These are phyloP conservation scores for Sternarchorhynchus goeldii DNA, from an alignment of 2,797 vertebrate species.

Conservation along the genomic window DNA sequence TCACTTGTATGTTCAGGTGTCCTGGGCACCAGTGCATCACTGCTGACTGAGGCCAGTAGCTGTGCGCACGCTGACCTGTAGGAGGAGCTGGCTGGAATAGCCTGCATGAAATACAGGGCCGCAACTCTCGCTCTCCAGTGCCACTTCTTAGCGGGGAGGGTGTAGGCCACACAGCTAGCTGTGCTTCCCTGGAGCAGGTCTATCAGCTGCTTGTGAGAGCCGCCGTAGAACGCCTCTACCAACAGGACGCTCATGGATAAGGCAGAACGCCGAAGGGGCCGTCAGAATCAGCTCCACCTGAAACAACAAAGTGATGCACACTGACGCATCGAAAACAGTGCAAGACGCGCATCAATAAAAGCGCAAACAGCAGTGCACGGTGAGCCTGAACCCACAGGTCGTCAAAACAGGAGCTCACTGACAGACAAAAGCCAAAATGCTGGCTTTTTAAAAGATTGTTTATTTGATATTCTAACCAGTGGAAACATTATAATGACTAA, in stretches of 20 bases:
- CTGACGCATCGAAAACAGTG: too few species aligned
- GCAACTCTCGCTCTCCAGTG: conserved; percentile 92
- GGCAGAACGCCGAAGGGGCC: too few species aligned
- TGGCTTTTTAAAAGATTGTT: background rate
- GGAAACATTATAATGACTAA: conserved; percentile 44
- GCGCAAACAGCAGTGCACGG: background rate
- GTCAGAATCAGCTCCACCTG: conserved; percentile 42
- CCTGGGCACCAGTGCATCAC: too few species aligned
- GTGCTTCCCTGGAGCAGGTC: conserved; percentile 84
- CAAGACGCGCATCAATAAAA: too few species aligned
- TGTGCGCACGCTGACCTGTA: conserved; percentile 80
- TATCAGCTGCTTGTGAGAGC: conserved; percentile 91
- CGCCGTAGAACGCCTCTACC: conserved; percentile 90
- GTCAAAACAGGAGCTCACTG: background rate
- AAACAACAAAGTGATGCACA: background rate
- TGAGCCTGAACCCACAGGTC: background rate
- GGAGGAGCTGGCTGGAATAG: conserved; percentile 72
- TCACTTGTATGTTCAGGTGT: too few species aligned
- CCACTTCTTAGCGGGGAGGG: conserved; percentile 94
- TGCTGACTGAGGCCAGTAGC: too few species aligned
- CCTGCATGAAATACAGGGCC: conserved; percentile 88
- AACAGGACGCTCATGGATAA: conserved; percentile 80
- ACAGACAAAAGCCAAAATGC: background rate
- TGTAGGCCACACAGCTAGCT: conserved; percentile 73
- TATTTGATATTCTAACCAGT: conserved; percentile 20